Evolutionary conservation across 2,888 invertebrate genomes (phyloP).

Genomic region (Caradrina clavipalpis): DNA sequence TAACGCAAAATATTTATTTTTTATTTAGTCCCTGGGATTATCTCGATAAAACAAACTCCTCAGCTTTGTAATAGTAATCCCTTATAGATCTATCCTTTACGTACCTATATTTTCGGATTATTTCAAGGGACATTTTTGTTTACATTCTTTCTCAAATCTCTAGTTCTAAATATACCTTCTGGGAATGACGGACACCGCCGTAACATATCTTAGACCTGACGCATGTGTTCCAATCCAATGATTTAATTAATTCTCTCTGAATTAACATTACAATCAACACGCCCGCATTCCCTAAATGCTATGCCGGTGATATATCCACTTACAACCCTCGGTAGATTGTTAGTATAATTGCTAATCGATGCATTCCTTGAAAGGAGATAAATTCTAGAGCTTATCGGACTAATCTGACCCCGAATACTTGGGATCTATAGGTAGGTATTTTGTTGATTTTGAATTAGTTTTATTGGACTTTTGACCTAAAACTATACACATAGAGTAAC

Average conservation of each 20-base stretch:
- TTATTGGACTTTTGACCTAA: neutral
- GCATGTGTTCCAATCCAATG: conserved; percentile 32
- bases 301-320: neutral
- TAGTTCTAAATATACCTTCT: conserved; percentile 1
- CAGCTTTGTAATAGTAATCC: too few species aligned
- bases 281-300: conserved; percentile 27
- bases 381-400: too few species aligned
- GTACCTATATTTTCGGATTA: neutral
- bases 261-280: conserved; percentile 34
- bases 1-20: too few species aligned
- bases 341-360: too few species aligned
- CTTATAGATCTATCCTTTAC: too few species aligned
- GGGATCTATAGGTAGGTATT: neutral
- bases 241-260: conserved; percentile 46
- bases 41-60: too few species aligned
- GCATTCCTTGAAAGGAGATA: neutral
- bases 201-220: conserved; percentile 12
- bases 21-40: too few species aligned
- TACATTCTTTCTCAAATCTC: neutral
- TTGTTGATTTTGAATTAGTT: too few species aligned
- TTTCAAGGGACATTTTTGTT: neutral
- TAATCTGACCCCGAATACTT: neutral
- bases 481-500: neutral
- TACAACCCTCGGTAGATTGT: neutral
- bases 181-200: neutral